Evolutionary conservation across 2,797 vertebrate species (phyloP).

Genomic region (Coregonus sp.): DNA sequence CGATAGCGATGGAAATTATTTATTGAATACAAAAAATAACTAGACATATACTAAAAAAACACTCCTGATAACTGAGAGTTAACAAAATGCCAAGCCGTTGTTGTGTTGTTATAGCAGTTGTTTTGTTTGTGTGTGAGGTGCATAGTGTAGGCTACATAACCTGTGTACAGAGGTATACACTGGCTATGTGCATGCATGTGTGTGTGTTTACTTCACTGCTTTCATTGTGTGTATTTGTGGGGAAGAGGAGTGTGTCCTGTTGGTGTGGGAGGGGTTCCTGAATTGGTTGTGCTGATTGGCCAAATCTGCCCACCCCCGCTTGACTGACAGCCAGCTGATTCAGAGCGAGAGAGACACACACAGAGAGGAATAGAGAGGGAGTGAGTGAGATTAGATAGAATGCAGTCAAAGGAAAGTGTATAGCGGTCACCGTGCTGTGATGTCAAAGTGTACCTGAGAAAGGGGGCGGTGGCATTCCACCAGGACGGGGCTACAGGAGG

Average conservation of each 20-base stretch:
- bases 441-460: slow-evolving; percentile 67
- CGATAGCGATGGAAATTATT: too few relatives aligned
- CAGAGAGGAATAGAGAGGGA: too few relatives aligned
- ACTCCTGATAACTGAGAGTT: not conserved
- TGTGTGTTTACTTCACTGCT: slow-evolving; percentile 71
- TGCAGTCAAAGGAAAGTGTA: not conserved
- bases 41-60: too few relatives aligned
- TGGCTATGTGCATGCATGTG: not conserved
- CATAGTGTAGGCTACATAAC: not conserved
- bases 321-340: slow-evolving; percentile 82
- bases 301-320: slow-evolving; percentile 77
- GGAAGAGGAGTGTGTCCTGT: slow-evolving; percentile 47
- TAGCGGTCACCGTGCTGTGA: not conserved
- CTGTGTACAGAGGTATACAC: not conserved
- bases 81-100: not conserved
- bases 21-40: too few relatives aligned
- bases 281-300: slow-evolving; percentile 63
- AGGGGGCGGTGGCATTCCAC: slow-evolving; percentile 82
- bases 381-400: not conserved
- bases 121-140: not conserved
- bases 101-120: not conserved
- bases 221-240: slow-evolving; percentile 73
- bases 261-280: slow-evolving; percentile 50
- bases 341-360: slow-evolving; percentile 32
- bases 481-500: slow-evolving; percentile 75